Evolutionary conservation across 2,113 vertebrate genomes (phyloP).

Genomic region (Alces alces): DNA sequence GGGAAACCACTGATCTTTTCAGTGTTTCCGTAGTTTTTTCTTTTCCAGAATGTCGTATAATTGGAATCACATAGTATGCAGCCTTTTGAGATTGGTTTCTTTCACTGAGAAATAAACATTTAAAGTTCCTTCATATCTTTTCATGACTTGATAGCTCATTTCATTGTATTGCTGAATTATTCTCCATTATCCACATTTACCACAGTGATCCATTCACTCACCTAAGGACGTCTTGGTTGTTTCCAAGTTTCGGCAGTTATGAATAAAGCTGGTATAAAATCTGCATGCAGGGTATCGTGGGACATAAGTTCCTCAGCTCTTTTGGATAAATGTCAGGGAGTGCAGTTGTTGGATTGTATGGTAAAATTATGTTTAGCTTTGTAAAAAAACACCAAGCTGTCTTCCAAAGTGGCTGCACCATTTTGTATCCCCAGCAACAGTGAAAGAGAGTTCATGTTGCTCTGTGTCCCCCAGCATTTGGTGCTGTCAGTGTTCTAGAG

Average conservation of each 20-base stretch:
- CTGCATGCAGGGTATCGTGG: neutral
- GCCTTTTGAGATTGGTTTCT: neutral
- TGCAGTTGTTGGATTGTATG: neutral
- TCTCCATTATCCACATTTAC: neutral
- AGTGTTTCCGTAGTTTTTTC: neutral
- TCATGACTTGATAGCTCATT: neutral
- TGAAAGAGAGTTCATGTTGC: neutral
- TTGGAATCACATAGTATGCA: neutral
- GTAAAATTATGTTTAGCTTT: neutral
- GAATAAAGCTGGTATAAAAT: neutral
- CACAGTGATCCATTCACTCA: neutral
- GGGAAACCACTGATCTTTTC: neutral
- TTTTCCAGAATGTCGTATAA: neutral
- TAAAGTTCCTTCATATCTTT: neutral
- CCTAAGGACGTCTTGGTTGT: neutral
- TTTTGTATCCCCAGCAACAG: neutral
- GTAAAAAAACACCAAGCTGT: neutral
- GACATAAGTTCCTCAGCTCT: neutral
- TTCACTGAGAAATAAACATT: neutral
- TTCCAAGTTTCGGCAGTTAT: neutral
- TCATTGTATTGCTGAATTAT: neutral
- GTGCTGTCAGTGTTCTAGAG: neutral
- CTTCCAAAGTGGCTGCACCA: neutral
- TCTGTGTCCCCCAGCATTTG: neutral
- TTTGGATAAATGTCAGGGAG: neutral